phyloP scores from a whole-genome alignment of 2,888 invertebrate species.

The Aphidius colemani region DNA sequence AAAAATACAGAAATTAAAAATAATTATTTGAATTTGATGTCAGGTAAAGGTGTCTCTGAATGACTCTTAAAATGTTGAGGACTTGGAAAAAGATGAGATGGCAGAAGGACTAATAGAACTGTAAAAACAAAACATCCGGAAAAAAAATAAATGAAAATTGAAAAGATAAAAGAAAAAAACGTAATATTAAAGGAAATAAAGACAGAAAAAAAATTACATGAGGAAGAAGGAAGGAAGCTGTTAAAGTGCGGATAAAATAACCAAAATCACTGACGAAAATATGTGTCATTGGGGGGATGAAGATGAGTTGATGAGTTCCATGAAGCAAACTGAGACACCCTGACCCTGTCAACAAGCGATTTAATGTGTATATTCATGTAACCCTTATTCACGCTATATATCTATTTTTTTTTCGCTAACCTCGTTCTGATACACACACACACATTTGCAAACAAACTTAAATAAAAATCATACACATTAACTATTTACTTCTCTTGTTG shows the following conservation, averaged over 20 bases:
- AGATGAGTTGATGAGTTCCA: conserved; percentile 11
- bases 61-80: too few species aligned
- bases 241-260: conserved; percentile 7
- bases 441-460: background rate
- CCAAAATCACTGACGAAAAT: background rate
- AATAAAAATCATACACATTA: background rate
- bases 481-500: background rate
- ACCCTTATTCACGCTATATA: conserved; percentile 3
- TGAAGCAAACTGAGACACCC: conserved; percentile 29
- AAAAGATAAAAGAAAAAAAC: background rate
- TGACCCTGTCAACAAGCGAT: conserved; percentile 36
- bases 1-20: too few species aligned
- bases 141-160: too few species aligned
- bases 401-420: conserved; percentile 3
- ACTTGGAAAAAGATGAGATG: too few species aligned
- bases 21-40: too few species aligned
- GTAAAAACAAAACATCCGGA: too few species aligned
- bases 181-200: background rate
- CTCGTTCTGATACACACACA: background rate
- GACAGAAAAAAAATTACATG: conserved; percentile 1
- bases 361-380: conserved; percentile 26
- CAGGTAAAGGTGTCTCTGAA: too few species aligned
- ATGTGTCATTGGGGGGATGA: conserved; percentile 16
- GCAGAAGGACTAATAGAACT: too few species aligned
- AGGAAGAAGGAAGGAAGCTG: background rate